A percentile compares a stretch with the other conserved stretches of the same genome.
phyloP scores from a whole-genome alignment of 1,140 invertebrate species.

The Ephestia elutella region DNA sequence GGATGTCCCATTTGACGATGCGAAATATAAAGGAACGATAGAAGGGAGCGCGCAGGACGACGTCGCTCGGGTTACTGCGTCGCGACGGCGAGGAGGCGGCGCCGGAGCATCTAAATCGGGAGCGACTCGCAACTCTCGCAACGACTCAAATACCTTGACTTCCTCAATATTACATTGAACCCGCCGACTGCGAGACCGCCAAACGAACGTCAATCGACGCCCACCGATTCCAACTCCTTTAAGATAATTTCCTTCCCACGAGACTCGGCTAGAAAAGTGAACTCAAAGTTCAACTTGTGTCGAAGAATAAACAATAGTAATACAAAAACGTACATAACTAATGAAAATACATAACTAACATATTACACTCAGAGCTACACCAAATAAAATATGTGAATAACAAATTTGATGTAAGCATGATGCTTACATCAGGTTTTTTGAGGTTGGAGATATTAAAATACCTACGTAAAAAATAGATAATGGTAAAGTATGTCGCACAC shows the following conservation, averaged over 20 bases:
- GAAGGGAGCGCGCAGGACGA: slow-evolving; percentile 58
- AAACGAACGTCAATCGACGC: slow-evolving; percentile 68
- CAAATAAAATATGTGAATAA: too few relatives aligned
- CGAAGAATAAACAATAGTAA: background rate
- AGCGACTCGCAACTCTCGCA: slow-evolving; percentile 67
- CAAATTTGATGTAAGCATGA: too few relatives aligned
- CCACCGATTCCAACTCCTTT: slow-evolving; percentile 39
- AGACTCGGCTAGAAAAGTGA: background rate
- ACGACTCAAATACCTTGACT: slow-evolving; percentile 74
- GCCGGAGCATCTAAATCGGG: slow-evolving; percentile 71
- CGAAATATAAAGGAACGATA: slow-evolving; percentile 27
- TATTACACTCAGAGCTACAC: background rate
- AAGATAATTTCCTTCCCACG: slow-evolving; percentile 36
- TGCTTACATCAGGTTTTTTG: too few relatives aligned
- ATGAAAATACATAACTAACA: background rate
- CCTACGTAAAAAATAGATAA: too few relatives aligned
- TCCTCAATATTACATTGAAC: slow-evolving; percentile 74
- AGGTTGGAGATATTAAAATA: too few relatives aligned
- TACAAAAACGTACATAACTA: background rate
- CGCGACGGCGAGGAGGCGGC: slow-evolving; percentile 60
- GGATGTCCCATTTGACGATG: slow-evolving; percentile 30
- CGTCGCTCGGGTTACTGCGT: slow-evolving; percentile 66
- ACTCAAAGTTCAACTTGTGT: slow-evolving; percentile 1
- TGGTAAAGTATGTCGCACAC: too few relatives aligned
- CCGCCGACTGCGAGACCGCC: slow-evolving; percentile 59